Evolutionary conservation across 2,888 invertebrate genomes (phyloP).

Genomic region (Pheosia tremula): DNA sequence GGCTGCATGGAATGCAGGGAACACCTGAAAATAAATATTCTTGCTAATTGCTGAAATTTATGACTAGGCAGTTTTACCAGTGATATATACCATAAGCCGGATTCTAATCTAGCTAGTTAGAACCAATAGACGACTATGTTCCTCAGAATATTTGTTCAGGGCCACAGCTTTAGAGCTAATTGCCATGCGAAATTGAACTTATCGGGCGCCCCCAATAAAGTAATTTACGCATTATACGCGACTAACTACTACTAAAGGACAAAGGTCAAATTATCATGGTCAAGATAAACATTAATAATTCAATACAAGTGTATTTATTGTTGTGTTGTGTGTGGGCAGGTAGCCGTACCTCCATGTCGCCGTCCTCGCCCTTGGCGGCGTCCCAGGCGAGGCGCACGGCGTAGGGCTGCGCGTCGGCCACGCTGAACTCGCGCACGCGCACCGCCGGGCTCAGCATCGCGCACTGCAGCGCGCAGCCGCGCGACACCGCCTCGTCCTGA

Average conservation of each 20-base stretch:
- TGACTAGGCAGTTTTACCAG: no score
- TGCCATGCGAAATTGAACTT: no score
- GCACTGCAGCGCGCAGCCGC: slow-evolving; percentile 98
- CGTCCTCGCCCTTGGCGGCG: slow-evolving; percentile 86
- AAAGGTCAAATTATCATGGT: neutral
- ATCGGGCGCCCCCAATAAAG: no score
- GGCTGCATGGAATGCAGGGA: slow-evolving; percentile 93
- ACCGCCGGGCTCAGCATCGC: slow-evolving; percentile 99
- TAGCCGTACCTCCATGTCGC: slow-evolving; percentile 90
- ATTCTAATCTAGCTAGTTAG: no score
- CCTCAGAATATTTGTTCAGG: no score
- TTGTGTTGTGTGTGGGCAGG: neutral
- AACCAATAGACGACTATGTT: no score
- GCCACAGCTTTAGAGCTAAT: no score
- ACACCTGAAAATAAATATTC: slow-evolving; percentile 80
- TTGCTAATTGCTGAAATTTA: neutral
- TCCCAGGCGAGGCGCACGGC: slow-evolving; percentile 94
- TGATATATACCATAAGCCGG: no score
- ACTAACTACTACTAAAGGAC: no score
- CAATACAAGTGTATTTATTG: neutral
- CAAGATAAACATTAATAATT: neutral
- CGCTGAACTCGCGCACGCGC: slow-evolving; percentile 97
- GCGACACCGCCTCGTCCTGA: slow-evolving; percentile 96
- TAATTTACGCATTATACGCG: no score
- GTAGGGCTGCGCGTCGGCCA: slow-evolving; percentile 96